A percentile compares a stretch with the other conserved stretches of the same genome.
These are phyloP conservation scores for Tolmerus cingulatus DNA, from an alignment of 2,888 invertebrate species.

Conservation along the genomic window DNA sequence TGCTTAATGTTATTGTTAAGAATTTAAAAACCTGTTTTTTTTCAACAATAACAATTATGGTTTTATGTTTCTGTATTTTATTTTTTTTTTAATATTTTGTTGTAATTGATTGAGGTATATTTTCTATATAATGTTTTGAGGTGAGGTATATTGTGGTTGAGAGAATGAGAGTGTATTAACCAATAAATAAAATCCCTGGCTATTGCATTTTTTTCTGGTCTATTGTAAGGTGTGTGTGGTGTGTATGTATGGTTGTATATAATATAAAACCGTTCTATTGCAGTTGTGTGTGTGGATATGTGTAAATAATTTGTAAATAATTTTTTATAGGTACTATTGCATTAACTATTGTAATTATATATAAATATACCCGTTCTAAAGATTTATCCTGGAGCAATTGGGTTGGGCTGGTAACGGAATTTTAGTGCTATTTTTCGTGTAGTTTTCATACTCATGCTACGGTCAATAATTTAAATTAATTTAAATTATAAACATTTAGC, in stretches of 20 bases:
- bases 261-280: constrained; percentile 52
- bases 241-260: constrained; percentile 60
- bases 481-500: no score
- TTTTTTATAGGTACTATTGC: constrained; percentile 46
- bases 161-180: constrained; percentile 21
- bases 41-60: constrained; percentile 2
- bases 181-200: constrained; percentile 54
- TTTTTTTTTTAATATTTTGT: neutral
- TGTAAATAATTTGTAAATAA: constrained; percentile 55
- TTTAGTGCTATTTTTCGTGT: neutral
- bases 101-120: constrained; percentile 43
- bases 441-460: no score
- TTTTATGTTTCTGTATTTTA: neutral
- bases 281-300: constrained; percentile 50
- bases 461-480: no score
- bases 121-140: constrained; percentile 40
- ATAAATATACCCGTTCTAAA: constrained; percentile 51
- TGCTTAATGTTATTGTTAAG: constrained; percentile 1
- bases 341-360: constrained; percentile 47
- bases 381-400: constrained; percentile 34
- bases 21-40: neutral
- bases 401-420: neutral
- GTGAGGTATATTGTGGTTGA: constrained; percentile 37
- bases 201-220: constrained; percentile 62
- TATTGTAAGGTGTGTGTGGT: constrained; percentile 59